Evolutionary conservation across 2,113 vertebrate genomes (phyloP).

Genomic region (Aythya baeri): DNA sequence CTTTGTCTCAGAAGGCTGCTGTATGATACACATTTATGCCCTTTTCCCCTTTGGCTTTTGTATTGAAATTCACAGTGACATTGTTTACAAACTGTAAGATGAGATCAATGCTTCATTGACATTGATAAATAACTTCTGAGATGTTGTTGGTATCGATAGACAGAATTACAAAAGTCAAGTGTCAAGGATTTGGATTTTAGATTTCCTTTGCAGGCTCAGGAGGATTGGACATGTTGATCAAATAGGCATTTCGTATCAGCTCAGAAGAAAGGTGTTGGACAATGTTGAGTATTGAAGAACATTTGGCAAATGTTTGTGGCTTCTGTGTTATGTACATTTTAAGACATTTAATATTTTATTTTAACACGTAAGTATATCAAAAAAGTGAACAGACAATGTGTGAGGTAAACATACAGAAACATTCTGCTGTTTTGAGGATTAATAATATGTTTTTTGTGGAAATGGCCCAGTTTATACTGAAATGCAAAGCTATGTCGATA

Average conservation of each 20-base stretch:
- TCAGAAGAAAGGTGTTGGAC: background rate
- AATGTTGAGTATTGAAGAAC: background rate
- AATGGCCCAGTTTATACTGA: background rate
- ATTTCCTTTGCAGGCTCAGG: background rate
- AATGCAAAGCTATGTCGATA: background rate
- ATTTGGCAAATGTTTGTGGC: background rate
- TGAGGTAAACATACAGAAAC: slow-evolving; percentile 60
- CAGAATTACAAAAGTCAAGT: background rate
- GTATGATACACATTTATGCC: background rate
- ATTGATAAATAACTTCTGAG: slow-evolving; percentile 26
- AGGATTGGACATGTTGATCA: background rate
- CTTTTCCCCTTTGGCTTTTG: background rate
- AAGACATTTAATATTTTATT: slow-evolving; percentile 2
- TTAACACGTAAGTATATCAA: slow-evolving; percentile 28
- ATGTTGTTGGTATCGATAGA: background rate
- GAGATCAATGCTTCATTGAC: background rate
- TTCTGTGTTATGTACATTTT: background rate
- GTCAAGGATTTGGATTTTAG: background rate
- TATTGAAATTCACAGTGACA: background rate
- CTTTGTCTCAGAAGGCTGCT: background rate
- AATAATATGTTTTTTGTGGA: slow-evolving; percentile 22
- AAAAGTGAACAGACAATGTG: slow-evolving; percentile 51
- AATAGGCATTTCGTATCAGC: fast-evolving
- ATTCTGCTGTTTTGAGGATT: slow-evolving; percentile 57
- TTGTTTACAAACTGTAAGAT: background rate